Conservation (phyloP, 2,888 invertebrate species). For the Venustoraphidia nigricollis region DNA sequence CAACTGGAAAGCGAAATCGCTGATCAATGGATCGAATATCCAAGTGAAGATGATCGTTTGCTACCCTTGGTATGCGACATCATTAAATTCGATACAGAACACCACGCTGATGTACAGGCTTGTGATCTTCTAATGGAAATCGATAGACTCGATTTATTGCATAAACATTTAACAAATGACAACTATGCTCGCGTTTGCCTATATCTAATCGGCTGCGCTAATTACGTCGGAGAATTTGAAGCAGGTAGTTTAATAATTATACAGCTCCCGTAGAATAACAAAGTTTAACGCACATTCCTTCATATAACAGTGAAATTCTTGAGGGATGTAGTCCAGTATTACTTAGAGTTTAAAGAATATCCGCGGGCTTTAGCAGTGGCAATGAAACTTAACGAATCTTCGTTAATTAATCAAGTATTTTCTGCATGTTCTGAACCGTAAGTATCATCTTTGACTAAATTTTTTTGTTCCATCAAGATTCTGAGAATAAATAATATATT, state of each 20-base stretch:
- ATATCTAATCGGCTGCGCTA: conserved; percentile 85
- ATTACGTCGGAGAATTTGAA: conserved; percentile 92
- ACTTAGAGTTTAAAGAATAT: conserved; percentile 73
- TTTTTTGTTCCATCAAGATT: background rate
- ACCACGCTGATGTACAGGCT: conserved; percentile 97
- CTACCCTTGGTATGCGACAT: conserved; percentile 73
- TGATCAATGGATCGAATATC: conserved; percentile 53
- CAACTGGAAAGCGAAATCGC: conserved; percentile 84
- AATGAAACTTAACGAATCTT: conserved; percentile 72
- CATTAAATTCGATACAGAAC: conserved; percentile 87
- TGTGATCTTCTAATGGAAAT: conserved; percentile 98
- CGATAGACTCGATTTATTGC: conserved; percentile 72
- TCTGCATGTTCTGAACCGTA: conserved; percentile 68
- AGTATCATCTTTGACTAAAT: conserved; percentile 24
- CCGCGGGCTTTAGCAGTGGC: conserved; percentile 84
- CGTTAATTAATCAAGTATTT: conserved; percentile 72
- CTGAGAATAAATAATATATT: background rate
- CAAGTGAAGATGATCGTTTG: conserved; percentile 39
- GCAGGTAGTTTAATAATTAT: conserved; percentile 29
- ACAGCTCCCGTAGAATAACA: too few relatives aligned
- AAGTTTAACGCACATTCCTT: too few relatives aligned
- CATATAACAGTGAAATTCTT: conserved; percentile 41
- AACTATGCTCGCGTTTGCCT: conserved; percentile 87
- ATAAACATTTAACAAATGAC: conserved; percentile 74
- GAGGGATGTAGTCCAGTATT: conserved; percentile 69